A percentile compares a stretch with the other conserved stretches of the same genome.
These are phyloP conservation scores for Lateolabrax maculatus DNA, from an alignment of 2,797 vertebrate species.

Conservation along the genomic window DNA sequence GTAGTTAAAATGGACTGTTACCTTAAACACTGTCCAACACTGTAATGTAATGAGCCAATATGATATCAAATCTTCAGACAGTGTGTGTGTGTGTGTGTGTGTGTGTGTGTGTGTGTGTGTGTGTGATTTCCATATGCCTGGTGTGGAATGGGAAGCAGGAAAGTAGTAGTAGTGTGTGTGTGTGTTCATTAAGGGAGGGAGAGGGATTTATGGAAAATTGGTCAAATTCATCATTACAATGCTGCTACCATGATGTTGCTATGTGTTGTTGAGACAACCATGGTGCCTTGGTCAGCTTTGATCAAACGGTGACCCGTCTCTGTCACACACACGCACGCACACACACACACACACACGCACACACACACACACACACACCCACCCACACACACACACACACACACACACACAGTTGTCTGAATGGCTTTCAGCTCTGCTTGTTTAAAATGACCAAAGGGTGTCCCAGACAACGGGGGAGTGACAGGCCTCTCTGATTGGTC, in stretches of 20 bases:
- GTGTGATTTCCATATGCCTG: too few species aligned
- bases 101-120: not conserved
- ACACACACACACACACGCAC: slow-evolving; percentile 33
- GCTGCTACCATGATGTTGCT: slow-evolving; percentile 48
- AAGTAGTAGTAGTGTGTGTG: slow-evolving; percentile 10
- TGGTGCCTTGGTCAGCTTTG: slow-evolving; percentile 45
- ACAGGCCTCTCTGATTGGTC: slow-evolving; percentile 70
- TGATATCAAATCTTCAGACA: not conserved
- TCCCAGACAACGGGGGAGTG: slow-evolving; percentile 60
- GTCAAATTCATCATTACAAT: slow-evolving; percentile 22
- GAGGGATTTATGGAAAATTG: slow-evolving; percentile 12
- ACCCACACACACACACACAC: slow-evolving; percentile 33
- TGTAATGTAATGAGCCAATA: not conserved
- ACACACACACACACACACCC: slow-evolving; percentile 39
- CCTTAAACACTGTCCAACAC: too few species aligned
- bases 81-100: slow-evolving; percentile 5
- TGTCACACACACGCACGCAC: slow-evolving; percentile 20
- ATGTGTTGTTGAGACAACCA: slow-evolving; percentile 19
- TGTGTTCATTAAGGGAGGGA: not conserved
- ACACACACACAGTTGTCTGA: slow-evolving; percentile 40
- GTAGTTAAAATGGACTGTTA: too few species aligned
- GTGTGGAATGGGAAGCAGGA: too few species aligned
- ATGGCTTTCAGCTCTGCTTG: slow-evolving; percentile 65
- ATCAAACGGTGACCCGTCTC: slow-evolving; percentile 32
- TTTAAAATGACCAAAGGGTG: slow-evolving; percentile 64